Conservation (phyloP, 2,113 vertebrate species). For the Chaetodon trifascialis region DNA sequence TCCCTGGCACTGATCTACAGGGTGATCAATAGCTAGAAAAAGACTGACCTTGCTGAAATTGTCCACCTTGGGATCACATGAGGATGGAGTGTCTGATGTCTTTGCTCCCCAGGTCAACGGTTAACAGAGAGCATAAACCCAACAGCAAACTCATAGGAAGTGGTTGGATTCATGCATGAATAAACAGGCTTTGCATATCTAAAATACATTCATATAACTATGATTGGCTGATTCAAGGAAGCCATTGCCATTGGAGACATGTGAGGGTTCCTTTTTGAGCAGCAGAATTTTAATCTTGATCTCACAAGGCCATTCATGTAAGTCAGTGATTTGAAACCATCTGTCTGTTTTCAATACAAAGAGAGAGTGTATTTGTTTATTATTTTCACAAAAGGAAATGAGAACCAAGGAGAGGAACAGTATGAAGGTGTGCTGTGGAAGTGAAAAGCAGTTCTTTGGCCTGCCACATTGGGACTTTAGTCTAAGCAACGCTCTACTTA, state of each 20-base stretch:
- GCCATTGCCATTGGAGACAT: neutral
- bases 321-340: constrained; percentile 9
- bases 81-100: constrained; percentile 28
- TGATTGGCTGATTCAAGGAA: neutral
- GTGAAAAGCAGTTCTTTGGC: neutral
- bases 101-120: constrained; percentile 40
- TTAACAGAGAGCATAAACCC: constrained; percentile 54
- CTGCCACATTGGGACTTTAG: neutral
- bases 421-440: neutral
- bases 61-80: constrained; percentile 32
- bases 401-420: neutral
- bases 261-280: neutral
- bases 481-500: neutral
- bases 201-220: neutral
- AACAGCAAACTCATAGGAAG: constrained; percentile 23
- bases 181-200: neutral
- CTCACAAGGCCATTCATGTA: constrained; percentile 12
- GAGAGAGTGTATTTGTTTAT: neutral
- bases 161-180: constrained; percentile 37
- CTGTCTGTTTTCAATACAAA: constrained; percentile 3
- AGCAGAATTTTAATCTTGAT: neutral
- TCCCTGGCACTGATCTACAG: constrained; percentile 60
- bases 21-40: constrained; percentile 72
- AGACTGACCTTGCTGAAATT: constrained; percentile 73
- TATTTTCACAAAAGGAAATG: constrained; percentile 12